A percentile compares a stretch with the other conserved stretches of the same genome.
Conservation (phyloP, 2,797 vertebrate genomes). For the Coluber constrictor region DNA sequence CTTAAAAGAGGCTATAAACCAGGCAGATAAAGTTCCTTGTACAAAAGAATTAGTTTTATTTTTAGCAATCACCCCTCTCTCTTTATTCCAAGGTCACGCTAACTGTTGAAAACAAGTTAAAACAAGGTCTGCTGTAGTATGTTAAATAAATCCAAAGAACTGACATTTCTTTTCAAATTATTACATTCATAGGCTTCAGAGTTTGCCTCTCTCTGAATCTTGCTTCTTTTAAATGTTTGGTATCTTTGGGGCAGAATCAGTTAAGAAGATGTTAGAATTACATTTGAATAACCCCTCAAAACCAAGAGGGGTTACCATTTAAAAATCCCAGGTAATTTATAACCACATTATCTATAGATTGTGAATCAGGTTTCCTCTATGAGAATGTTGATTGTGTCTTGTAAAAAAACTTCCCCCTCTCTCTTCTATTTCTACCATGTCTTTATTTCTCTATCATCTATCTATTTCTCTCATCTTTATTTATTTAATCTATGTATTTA, state of each 20-base stretch:
- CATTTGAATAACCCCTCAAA: not conserved
- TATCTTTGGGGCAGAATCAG: not conserved
- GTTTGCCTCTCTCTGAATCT: not conserved
- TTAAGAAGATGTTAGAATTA: not conserved
- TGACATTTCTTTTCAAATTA: not conserved
- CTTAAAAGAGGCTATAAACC: slow-evolving; percentile 4
- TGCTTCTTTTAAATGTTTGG: not conserved
- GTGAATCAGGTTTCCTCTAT: not conserved
- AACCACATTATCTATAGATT: not conserved
- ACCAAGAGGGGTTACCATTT: not conserved
- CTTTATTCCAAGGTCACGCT: slow-evolving; percentile 9
- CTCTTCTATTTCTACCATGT: not conserved
- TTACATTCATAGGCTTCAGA: not conserved
- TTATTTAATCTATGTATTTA: not conserved
- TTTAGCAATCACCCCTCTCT: not conserved
- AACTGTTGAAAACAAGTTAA: not conserved
- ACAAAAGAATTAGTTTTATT: slow-evolving; percentile 1
- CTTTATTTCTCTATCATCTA: not conserved
- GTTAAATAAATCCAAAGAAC: not conserved
- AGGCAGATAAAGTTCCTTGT: not conserved
- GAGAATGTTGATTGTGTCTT: not conserved
- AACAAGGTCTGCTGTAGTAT: not conserved
- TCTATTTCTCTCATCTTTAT: not conserved
- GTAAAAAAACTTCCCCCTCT: not conserved
- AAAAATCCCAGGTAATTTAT: not conserved